A percentile compares a stretch with the other conserved stretches of the same genome.
Conservation (phyloP, 2,888 invertebrate genomes). For the Drosophila atroscutellata region DNA sequence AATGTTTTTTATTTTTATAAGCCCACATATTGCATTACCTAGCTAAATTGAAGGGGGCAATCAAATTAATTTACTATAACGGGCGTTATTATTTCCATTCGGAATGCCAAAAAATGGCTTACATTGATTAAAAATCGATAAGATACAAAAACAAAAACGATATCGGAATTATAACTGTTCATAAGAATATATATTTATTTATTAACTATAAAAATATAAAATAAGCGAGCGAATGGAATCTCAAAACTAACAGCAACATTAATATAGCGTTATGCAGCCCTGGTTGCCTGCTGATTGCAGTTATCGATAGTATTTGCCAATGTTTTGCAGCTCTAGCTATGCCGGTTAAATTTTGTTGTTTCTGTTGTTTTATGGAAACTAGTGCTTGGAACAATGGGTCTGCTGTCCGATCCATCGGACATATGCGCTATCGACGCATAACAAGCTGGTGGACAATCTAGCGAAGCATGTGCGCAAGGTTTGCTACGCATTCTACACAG, state of each 20-base stretch:
- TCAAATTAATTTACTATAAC: too few relatives aligned
- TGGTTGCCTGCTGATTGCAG: too few relatives aligned
- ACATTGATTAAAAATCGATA: background rate
- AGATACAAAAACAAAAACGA: background rate
- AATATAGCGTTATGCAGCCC: too few relatives aligned
- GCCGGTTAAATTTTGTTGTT: conserved; percentile 44
- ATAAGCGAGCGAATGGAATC: background rate
- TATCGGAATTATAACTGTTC: background rate
- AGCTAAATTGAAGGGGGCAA: background rate
- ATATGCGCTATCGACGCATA: conserved; percentile 88
- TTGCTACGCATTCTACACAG: conserved; percentile 88
- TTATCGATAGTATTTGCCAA: background rate
- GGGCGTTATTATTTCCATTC: background rate
- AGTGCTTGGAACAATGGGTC: conserved; percentile 88
- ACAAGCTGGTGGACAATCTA: conserved; percentile 79
- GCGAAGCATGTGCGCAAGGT: conserved; percentile 82
- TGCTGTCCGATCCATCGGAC: conserved; percentile 95
- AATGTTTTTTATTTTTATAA: too few relatives aligned
- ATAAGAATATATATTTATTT: too few relatives aligned
- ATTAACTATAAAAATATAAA: background rate
- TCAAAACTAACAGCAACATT: background rate
- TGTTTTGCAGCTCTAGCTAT: conserved; percentile 27
- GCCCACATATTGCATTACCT: background rate
- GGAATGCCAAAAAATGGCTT: too few relatives aligned
- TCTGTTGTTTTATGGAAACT: conserved; percentile 26